A percentile compares a stretch with the other conserved stretches of the same genome.
phyloP scores from a whole-genome alignment of 2,113 vertebrate genomes.

The Mus pahari region DNA sequence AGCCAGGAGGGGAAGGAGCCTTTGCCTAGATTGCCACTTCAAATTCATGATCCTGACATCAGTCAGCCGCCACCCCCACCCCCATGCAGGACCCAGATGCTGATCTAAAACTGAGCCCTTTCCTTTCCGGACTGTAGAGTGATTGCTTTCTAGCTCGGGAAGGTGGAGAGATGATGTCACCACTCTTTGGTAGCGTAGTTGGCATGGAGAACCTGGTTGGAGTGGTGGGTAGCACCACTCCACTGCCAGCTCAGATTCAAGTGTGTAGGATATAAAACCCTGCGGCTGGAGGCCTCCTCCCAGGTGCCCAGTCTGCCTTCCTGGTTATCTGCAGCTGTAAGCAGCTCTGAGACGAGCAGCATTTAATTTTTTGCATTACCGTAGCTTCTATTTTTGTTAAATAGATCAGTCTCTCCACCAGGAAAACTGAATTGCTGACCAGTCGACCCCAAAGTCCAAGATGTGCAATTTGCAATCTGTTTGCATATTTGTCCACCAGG shows the following conservation, averaged over 20 bases:
- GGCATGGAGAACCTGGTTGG: not conserved
- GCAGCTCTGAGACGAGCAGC: conserved; percentile 28
- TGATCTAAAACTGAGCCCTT: not conserved
- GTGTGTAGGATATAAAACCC: not conserved
- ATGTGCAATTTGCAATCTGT: conserved; percentile 68
- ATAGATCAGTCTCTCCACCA: conserved; percentile 69
- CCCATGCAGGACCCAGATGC: not conserved
- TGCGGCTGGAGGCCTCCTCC: not conserved
- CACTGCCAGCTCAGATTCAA: not conserved
- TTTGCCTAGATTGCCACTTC: not conserved
- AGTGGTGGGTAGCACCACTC: not conserved
- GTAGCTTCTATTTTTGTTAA: conserved; percentile 80
- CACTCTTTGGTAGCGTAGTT: not conserved
- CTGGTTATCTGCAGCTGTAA: conserved; percentile 55
- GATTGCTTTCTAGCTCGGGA: not conserved
- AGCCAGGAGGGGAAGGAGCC: not conserved
- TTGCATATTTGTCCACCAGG: conserved; percentile 44
- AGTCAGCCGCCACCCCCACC: not conserved
- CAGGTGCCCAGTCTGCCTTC: not conserved
- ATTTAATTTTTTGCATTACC: conserved; percentile 76
- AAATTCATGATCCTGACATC: not conserved
- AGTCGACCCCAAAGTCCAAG: conserved; percentile 63
- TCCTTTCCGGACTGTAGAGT: not conserved
- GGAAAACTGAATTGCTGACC: conserved; percentile 79
- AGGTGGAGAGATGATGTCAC: not conserved